Conservation (phyloP, 2,888 invertebrate species). For the Ceramica pisi region DNA sequence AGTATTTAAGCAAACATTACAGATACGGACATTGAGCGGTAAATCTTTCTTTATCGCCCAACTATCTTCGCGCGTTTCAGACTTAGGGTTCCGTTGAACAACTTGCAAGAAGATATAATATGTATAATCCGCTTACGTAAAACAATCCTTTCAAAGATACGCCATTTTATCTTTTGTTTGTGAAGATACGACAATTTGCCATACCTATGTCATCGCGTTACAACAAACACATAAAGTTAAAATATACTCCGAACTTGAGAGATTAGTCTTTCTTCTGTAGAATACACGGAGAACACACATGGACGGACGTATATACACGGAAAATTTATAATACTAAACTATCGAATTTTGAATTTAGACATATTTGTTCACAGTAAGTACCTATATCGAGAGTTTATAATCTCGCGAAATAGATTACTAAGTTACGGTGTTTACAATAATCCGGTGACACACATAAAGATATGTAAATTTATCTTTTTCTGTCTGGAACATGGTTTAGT, state of each 20-base stretch:
- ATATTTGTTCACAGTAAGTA: background rate
- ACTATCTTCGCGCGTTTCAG: constrained; percentile 67
- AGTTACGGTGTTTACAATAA: background rate
- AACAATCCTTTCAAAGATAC: constrained; percentile 36
- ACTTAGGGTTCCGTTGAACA: constrained; percentile 50
- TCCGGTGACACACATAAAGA: background rate
- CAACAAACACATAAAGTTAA: background rate
- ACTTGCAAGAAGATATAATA: constrained; percentile 35
- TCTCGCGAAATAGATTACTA: background rate
- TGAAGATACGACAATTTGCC: background rate
- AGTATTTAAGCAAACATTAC: constrained; percentile 70
- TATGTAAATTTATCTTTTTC: background rate
- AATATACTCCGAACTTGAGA: background rate
- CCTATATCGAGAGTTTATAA: background rate
- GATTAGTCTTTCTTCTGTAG: background rate
- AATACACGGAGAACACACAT: no score
- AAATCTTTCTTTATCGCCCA: constrained; percentile 75
- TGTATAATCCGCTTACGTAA: constrained; percentile 50
- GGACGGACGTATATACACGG: no score
- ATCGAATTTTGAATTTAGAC: background rate
- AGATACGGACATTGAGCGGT: constrained; percentile 63
- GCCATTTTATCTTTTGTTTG: background rate
- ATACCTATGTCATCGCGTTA: background rate
- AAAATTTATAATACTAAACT: background rate
- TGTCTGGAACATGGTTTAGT: background rate